Conservation (phyloP, 2,113 vertebrate genomes). For the Gasterosteus aculeatus region DNA sequence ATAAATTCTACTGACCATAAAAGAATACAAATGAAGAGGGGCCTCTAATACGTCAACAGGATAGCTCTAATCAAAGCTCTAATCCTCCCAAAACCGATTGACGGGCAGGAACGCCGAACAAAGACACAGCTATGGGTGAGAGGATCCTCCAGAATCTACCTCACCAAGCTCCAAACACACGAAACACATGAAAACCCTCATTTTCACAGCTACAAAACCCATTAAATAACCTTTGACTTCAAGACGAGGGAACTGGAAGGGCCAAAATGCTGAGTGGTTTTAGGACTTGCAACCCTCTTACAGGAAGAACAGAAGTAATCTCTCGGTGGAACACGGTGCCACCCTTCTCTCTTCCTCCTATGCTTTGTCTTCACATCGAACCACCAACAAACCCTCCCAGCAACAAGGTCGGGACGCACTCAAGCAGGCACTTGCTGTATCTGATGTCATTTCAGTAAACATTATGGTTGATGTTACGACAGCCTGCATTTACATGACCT, state of each 20-base stretch:
- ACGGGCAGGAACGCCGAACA: neutral
- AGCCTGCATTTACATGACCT: neutral
- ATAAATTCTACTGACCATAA: neutral
- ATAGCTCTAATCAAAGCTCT: neutral
- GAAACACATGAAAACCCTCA: neutral
- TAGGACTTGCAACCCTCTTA: neutral
- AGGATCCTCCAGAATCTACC: neutral
- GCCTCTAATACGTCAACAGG: conserved; percentile 2
- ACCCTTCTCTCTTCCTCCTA: neutral
- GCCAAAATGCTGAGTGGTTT: no score
- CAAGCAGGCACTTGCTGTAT: neutral
- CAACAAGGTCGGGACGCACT: conserved; percentile 4
- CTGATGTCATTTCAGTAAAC: conserved; percentile 53
- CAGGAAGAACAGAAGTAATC: neutral
- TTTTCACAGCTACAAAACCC: neutral
- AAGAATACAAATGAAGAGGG: neutral
- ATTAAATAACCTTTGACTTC: no score
- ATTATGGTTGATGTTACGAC: conserved; percentile 51
- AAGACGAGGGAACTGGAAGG: no score
- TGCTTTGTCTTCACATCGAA: conserved; percentile 33
- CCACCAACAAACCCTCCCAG: conserved; percentile 1
- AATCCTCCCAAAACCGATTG: neutral
- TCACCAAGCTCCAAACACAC: neutral
- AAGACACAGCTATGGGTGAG: neutral
- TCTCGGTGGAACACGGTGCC: conserved; percentile 2